A percentile compares a stretch with the other conserved stretches of the same genome.
Evolutionary conservation across 2,888 invertebrate genomes (phyloP).

Genomic region (Lumbricus terrestris): DNA sequence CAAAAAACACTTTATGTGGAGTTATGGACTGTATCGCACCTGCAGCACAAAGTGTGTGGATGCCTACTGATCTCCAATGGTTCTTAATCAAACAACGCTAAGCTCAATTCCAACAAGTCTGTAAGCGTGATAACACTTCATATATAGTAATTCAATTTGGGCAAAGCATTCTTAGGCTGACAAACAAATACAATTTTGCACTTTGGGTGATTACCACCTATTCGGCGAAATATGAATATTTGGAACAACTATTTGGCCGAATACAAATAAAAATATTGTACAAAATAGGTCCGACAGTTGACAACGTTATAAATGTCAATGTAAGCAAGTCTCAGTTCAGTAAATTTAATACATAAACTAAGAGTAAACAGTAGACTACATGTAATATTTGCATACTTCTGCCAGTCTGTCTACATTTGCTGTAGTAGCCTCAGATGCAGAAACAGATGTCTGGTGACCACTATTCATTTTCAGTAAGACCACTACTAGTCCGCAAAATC

Average conservation of each 20-base stretch:
- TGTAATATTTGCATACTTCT: no score
- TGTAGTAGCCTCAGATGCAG: not conserved
- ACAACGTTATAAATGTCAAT: no score
- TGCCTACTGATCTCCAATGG: not conserved
- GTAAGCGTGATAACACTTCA: not conserved
- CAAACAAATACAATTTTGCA: not conserved
- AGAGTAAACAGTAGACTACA: no score
- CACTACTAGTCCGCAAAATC: no score
- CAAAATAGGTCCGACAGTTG: no score
- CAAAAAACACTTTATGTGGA: not conserved
- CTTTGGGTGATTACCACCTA: not conserved
- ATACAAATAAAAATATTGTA: no score
- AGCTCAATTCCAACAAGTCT: not conserved
- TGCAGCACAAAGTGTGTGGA: not conserved
- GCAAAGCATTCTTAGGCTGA: not conserved
- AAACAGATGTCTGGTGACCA: no score
- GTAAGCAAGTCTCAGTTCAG: no score
- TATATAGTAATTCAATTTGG: not conserved
- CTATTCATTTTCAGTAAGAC: no score
- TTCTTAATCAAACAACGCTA: not conserved
- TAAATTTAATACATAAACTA: no score
- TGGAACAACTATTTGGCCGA: no score
- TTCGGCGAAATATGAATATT: no score
- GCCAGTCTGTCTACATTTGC: not conserved
- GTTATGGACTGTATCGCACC: not conserved